Conservation (phyloP, 2,113 vertebrate genomes). For the Seriola dumerili region DNA sequence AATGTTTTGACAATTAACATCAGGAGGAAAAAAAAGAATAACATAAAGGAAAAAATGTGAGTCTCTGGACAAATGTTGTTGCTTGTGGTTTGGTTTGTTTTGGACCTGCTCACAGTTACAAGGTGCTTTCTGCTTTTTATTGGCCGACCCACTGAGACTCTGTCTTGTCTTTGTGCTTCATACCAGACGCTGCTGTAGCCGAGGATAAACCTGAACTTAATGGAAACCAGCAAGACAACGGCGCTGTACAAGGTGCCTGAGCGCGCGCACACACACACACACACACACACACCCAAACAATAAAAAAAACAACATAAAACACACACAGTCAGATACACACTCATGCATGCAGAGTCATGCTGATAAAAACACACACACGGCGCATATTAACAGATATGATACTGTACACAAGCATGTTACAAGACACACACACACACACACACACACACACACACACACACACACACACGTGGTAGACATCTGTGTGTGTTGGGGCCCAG, state of each 20-base stretch:
- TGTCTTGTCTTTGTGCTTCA: slow-evolving; percentile 60
- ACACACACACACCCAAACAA: slow-evolving; percentile 18
- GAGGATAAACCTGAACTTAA: slow-evolving; percentile 79
- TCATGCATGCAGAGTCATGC: slow-evolving; percentile 29
- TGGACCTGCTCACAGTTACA: slow-evolving; percentile 17
- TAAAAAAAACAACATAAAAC: slow-evolving; percentile 22
- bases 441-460: slow-evolving; percentile 43
- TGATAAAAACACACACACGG: slow-evolving; percentile 24
- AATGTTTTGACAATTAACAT: slow-evolving; percentile 5
- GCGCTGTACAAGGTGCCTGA: slow-evolving; percentile 72
- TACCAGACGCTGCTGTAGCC: slow-evolving; percentile 70
- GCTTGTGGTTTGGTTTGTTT: slow-evolving; percentile 8
- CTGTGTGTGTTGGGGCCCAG: slow-evolving; percentile 69
- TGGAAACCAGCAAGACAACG: slow-evolving; percentile 81
- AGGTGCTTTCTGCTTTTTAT: slow-evolving; percentile 43
- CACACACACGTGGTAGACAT: slow-evolving; percentile 53
- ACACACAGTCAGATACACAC: slow-evolving; percentile 18
- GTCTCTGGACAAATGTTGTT: neutral
- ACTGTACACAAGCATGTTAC: slow-evolving; percentile 40
- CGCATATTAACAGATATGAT: slow-evolving; percentile 47
- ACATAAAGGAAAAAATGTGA: neutral
- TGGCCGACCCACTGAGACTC: slow-evolving; percentile 60
- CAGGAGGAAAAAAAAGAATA: neutral
- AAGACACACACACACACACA: slow-evolving; percentile 57
- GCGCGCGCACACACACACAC: slow-evolving; percentile 30